Percentiles rank a stretch among this genome's conserved stretches.
phyloP scores from a whole-genome alignment of 2,888 invertebrate species.

The Sphinx pinastri region DNA sequence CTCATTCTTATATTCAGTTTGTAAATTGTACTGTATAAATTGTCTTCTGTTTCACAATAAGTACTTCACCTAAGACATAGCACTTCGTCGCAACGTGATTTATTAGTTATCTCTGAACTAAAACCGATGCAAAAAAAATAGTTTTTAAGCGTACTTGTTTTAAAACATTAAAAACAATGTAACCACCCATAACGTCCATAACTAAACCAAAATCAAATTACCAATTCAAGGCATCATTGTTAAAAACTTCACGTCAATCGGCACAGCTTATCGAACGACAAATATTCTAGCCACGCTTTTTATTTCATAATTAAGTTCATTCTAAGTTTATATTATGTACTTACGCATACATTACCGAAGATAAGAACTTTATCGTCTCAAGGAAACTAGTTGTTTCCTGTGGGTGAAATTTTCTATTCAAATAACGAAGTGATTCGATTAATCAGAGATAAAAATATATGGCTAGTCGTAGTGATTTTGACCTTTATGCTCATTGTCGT shows the following conservation, averaged over 20 bases:
- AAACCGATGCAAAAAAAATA: neutral
- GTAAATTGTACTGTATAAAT: no score
- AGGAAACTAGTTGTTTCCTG: constrained; percentile 34
- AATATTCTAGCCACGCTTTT: constrained; percentile 20
- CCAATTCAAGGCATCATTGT: constrained; percentile 21
- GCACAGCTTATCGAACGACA: constrained; percentile 18
- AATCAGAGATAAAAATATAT: constrained; percentile 33
- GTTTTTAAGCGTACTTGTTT: neutral
- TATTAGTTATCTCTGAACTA: neutral
- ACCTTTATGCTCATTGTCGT: neutral
- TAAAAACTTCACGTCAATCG: constrained; percentile 22
- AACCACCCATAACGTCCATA: constrained; percentile 16
- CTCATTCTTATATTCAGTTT: no score
- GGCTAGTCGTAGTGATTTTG: neutral
- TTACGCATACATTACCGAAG: constrained; percentile 24
- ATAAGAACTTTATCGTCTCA: constrained; percentile 30
- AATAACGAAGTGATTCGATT: constrained; percentile 39
- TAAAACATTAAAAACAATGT: no score
- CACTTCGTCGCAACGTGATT: no score
- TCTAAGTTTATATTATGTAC: constrained; percentile 20
- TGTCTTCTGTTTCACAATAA: neutral
- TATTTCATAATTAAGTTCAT: constrained; percentile 24
- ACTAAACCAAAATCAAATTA: constrained; percentile 9
- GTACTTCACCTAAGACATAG: neutral
- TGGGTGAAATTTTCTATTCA: constrained; percentile 26